Evolutionary conservation across 2,797 vertebrate species (phyloP).

Genomic region (Myiotriccus ornatus): DNA sequence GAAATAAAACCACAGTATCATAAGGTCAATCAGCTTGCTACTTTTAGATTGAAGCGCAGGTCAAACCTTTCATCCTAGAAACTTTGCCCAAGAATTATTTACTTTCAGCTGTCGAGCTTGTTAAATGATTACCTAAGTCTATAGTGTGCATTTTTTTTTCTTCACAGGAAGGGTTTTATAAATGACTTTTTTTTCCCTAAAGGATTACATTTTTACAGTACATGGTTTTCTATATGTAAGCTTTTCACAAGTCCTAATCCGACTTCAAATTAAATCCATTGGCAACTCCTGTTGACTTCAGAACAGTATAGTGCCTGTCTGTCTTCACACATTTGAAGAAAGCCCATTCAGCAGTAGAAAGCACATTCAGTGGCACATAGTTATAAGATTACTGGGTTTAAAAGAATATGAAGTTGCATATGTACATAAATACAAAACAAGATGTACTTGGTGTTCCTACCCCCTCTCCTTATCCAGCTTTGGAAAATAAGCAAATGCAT

Average conservation of each 20-base stretch:
- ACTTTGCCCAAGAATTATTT: conserved; percentile 47
- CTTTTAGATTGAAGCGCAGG: not conserved
- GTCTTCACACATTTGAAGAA: not conserved
- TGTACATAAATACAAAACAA: not conserved
- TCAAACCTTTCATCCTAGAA: conserved; percentile 51
- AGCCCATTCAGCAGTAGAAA: conserved; percentile 20
- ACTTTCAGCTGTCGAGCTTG: conserved; percentile 13
- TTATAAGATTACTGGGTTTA: not conserved
- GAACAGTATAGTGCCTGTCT: not conserved
- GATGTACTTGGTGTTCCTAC: not conserved
- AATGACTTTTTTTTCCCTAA: not conserved
- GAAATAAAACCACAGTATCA: conserved; percentile 13
- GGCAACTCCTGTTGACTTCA: conserved; percentile 13
- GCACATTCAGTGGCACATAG: not conserved
- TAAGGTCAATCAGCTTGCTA: conserved; percentile 21
- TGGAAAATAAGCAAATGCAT: not conserved
- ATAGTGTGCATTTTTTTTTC: not conserved
- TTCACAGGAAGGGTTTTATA: conserved; percentile 18
- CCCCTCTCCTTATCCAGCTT: not conserved
- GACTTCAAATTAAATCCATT: conserved; percentile 5
- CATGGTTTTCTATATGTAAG: conserved; percentile 16
- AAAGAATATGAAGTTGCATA: not conserved
- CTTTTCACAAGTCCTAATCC: conserved; percentile 22
- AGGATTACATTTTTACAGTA: conserved; percentile 42
- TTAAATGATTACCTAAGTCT: conserved; percentile 47